Evolutionary conservation across 2,797 vertebrate species (phyloP).

Genomic region (Pseudochaenichthys georgianus): DNA sequence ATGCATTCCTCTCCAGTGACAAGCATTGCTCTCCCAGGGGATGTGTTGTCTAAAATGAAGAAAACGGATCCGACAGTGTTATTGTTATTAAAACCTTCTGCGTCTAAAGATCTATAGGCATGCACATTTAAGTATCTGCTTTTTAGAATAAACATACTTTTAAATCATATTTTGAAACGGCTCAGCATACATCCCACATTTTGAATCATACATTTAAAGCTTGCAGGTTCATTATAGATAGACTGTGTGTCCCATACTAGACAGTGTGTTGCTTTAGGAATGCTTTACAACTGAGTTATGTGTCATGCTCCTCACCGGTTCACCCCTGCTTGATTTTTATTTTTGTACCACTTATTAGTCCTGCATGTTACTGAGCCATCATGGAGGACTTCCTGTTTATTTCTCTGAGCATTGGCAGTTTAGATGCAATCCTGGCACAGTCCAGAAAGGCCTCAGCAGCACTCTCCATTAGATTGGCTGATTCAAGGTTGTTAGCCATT

Average conservation of each 20-base stretch:
- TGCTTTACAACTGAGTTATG: conserved; percentile 18
- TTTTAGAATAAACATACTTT: conserved; percentile 14
- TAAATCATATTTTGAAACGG: conserved; percentile 24
- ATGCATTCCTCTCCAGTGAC: conserved; percentile 12
- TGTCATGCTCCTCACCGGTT: conserved; percentile 15
- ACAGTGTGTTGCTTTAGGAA: neutral
- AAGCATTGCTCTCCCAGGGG: conserved; percentile 2
- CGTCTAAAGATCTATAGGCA: neutral
- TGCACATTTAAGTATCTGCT: neutral
- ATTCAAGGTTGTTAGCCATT: conserved; percentile 84
- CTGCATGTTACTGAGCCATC: conserved; percentile 29
- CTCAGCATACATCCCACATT: conserved; percentile 13
- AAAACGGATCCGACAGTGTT: conserved; percentile 8
- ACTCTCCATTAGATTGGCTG: conserved; percentile 78
- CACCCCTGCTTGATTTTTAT: neutral
- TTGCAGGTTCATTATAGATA: conserved; percentile 26
- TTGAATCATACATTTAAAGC: conserved; percentile 24
- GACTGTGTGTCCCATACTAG: neutral
- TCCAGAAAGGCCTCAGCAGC: conserved; percentile 68
- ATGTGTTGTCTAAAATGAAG: conserved; percentile 12
- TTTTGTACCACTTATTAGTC: conserved; percentile 36
- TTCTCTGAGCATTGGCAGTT: conserved; percentile 49
- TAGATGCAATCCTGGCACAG: conserved; percentile 44
- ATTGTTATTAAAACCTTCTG: conserved; percentile 4
- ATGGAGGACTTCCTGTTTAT: conserved; percentile 33